Conservation (phyloP, 1,140 invertebrate genomes). For the Conopomorpha cramerella region DNA sequence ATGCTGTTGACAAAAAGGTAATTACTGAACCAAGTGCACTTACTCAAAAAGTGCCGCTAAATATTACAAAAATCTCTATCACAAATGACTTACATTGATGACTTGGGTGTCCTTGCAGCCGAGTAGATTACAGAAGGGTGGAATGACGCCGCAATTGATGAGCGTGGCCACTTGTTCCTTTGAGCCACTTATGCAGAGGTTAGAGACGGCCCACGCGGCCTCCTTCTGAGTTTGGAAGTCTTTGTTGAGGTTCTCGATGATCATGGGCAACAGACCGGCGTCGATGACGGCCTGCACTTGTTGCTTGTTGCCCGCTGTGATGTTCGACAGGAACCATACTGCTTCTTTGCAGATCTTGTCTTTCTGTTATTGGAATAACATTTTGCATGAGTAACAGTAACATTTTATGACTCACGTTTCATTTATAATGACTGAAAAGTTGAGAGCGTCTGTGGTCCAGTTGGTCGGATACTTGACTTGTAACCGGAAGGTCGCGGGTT, state of each 20-base stretch:
- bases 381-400: no score
- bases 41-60: neutral
- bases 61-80: neutral
- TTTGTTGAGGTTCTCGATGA: constrained; percentile 91
- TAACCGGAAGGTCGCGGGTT: no score
- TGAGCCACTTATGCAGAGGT: constrained; percentile 96
- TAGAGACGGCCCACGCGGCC: constrained; percentile 98
- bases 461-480: no score
- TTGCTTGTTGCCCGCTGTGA: constrained; percentile 95
- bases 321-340: constrained; percentile 98
- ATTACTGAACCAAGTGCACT: neutral
- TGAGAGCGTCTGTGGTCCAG: no score
- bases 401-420: no score
- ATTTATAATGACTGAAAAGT: no score
- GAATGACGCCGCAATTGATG: constrained; percentile 87
- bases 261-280: constrained; percentile 89
- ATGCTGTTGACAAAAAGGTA: no score
- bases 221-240: constrained; percentile 99
- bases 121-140: constrained; percentile 87
- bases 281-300: constrained; percentile 98
- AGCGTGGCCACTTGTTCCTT: constrained; percentile 87
- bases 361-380: constrained; percentile 48
- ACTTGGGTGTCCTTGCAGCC: constrained; percentile 90
- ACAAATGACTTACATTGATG: constrained; percentile 52
- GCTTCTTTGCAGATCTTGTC: constrained; percentile 89